Evolutionary conservation across 1,140 invertebrate species (phyloP).

Genomic region (Cotesia chilonis): DNA sequence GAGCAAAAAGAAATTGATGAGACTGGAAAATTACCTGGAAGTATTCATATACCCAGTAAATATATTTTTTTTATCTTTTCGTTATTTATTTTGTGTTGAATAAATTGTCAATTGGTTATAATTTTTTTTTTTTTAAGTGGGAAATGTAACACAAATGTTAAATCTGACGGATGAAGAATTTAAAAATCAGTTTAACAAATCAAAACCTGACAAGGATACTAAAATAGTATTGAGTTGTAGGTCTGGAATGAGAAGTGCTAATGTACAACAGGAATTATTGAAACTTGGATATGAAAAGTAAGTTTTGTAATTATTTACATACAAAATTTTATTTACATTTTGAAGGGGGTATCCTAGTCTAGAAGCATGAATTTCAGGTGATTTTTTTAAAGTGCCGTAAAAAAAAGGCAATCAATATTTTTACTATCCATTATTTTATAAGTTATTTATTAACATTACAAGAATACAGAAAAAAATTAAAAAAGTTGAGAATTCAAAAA

Average conservation of each 20-base stretch:
- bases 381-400: too few species aligned
- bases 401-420: too few species aligned
- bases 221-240: conserved; percentile 72
- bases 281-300: conserved; percentile 71
- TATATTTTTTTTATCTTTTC: conserved; percentile 29
- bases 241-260: conserved; percentile 69
- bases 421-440: too few species aligned
- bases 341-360: too few species aligned
- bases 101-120: conserved; percentile 24
- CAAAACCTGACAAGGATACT: conserved; percentile 67
- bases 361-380: too few species aligned
- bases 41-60: conserved; percentile 77
- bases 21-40: conserved; percentile 73
- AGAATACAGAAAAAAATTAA: too few species aligned
- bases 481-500: too few species aligned
- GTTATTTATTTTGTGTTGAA: conserved; percentile 21
- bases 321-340: neutral
- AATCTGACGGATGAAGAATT: conserved; percentile 57
- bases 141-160: conserved; percentile 51
- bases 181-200: conserved; percentile 57
- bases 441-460: too few species aligned
- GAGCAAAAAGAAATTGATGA: conserved; percentile 72
- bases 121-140: conserved; percentile 50
- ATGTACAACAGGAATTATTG: conserved; percentile 67
- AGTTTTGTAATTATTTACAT: conserved; percentile 24